Conservation (phyloP, 2,797 vertebrate genomes). For the Galagoides demidoff region DNA sequence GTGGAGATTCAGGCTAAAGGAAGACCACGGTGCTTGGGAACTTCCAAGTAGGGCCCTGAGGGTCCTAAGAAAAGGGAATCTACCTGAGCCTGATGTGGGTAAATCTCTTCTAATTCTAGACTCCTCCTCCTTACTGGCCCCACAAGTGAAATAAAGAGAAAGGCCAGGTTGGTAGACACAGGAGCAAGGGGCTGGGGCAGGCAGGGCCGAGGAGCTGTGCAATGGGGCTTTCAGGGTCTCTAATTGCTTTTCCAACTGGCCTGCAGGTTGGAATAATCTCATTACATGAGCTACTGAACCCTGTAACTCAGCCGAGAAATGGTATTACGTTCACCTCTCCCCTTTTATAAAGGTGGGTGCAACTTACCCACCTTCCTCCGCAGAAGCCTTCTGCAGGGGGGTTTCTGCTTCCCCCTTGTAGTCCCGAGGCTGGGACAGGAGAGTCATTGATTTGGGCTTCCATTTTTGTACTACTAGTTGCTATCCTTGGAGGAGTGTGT, state of each 20-base stretch:
- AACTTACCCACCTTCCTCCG: background rate
- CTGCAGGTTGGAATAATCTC: slow-evolving; percentile 75
- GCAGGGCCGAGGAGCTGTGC: background rate
- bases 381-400: background rate
- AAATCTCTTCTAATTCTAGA: background rate
- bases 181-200: background rate
- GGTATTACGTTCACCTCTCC: background rate
- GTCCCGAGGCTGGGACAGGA: background rate
- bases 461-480: background rate
- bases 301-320: slow-evolving; percentile 53
- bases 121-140: background rate
- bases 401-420: background rate
- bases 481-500: background rate
- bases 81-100: background rate
- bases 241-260: slow-evolving; percentile 79
- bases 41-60: background rate
- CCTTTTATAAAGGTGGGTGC: background rate
- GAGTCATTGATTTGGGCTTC: background rate
- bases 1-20: background rate
- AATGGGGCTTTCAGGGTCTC: slow-evolving; percentile 59
- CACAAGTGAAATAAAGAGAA: background rate
- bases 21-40: background rate
- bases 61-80: background rate
- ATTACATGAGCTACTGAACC: slow-evolving; percentile 74
- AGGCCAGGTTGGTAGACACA: background rate